Conservation (phyloP, 1,140 invertebrate genomes). For the Drosophila tsacasi region DNA sequence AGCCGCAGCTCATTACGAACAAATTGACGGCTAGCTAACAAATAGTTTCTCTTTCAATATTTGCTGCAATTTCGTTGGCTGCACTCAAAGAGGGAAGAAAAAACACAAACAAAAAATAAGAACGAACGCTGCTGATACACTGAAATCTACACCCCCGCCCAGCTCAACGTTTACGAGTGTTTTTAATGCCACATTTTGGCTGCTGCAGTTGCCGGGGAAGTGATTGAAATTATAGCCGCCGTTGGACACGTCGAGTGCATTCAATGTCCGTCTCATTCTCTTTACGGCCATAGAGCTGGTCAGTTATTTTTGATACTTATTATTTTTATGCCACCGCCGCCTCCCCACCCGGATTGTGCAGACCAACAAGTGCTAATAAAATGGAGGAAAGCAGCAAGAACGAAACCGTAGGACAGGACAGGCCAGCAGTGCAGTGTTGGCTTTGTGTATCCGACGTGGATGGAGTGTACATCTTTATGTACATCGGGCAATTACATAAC, state of each 20-base stretch:
- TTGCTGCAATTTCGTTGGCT: conserved; percentile 46
- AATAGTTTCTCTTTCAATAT: conserved; percentile 65
- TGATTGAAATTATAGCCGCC: conserved; percentile 71
- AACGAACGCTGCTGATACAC: conserved; percentile 20
- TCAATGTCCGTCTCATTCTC: conserved; percentile 51
- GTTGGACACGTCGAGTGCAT: conserved; percentile 62
- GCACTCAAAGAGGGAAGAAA: conserved; percentile 22
- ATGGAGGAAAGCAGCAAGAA: conserved; percentile 22
- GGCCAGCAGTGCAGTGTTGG: conserved; percentile 5
- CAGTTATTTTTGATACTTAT: conserved; percentile 72
- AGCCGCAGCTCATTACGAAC: conserved; percentile 65
- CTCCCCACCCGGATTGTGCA: neutral
- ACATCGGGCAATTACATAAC: conserved; percentile 55
- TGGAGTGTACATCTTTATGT: conserved; percentile 33
- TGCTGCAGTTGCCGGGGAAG: conserved; percentile 49
- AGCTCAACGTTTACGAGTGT: conserved; percentile 60
- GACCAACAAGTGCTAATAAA: conserved; percentile 64
- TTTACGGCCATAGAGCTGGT: conserved; percentile 53
- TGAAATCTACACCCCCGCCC: conserved; percentile 27
- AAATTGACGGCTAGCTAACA: conserved; percentile 65
- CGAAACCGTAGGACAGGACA: neutral
- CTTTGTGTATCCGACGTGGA: conserved; percentile 9
- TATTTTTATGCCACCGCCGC: conserved; percentile 54
- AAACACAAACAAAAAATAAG: conserved; percentile 8
- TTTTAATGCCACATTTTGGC: conserved; percentile 72